Conservation (phyloP, 2,888 invertebrate species). For the Drosophila paramelanica region DNA sequence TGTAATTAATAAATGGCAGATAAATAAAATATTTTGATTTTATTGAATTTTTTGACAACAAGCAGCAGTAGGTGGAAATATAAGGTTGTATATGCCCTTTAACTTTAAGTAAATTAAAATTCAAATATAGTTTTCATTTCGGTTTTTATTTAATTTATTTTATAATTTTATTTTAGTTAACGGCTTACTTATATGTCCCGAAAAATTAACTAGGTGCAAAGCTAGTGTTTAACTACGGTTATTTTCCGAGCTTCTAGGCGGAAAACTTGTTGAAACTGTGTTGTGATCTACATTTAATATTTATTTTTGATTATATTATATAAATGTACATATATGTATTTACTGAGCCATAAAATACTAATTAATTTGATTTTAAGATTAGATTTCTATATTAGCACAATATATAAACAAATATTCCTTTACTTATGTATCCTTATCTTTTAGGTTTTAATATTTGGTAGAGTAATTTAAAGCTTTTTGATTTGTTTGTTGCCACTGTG, state of each 20-base stretch:
- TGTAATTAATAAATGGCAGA: conserved; percentile 16
- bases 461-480: not conserved
- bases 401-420: not conserved
- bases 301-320: too few species aligned
- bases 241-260: not conserved
- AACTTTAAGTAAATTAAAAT: not conserved
- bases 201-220: not conserved
- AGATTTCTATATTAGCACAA: not conserved
- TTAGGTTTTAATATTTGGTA: not conserved
- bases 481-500: not conserved
- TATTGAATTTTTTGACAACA: not conserved
- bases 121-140: too few species aligned
- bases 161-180: too few species aligned
- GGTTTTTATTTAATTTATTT: too few species aligned
- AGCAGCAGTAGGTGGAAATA: not conserved
- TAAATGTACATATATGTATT: not conserved
- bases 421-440: not conserved
- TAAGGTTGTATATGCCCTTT: not conserved
- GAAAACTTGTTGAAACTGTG: too few species aligned
- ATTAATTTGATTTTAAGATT: not conserved
- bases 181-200: too few species aligned
- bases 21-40: conserved; percentile 15
- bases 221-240: not conserved
- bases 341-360: not conserved
- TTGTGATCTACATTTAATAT: too few species aligned